phyloP scores from a whole-genome alignment of 2,888 invertebrate genomes.

The Bombylius major region DNA sequence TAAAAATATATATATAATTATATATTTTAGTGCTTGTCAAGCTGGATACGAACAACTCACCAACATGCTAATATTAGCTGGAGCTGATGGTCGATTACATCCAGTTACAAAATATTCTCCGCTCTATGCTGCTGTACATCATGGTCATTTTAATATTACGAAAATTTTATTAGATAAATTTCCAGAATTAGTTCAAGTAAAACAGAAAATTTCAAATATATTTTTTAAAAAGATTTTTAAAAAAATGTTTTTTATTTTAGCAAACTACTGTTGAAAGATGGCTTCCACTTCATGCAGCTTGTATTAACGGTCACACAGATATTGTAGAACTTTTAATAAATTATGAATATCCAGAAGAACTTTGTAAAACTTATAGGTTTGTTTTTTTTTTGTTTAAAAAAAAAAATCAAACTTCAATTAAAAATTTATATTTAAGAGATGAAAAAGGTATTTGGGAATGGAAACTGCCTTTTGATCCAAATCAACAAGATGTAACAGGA shows the following conservation, averaged over 20 bases:
- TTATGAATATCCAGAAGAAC: conserved; percentile 64
- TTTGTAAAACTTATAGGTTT: conserved; percentile 48
- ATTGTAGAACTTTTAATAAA: conserved; percentile 67
- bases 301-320: conserved; percentile 71
- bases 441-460: conserved; percentile 67
- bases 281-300: conserved; percentile 86
- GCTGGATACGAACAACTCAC: conserved; percentile 70
- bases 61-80: conserved; percentile 59
- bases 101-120: conserved; percentile 87
- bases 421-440: conserved; percentile 40
- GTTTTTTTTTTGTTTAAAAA: conserved; percentile 4
- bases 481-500: conserved; percentile 77
- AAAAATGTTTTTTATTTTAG: conserved; percentile 30
- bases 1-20: background rate
- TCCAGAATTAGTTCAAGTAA: conserved; percentile 67
- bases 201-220: background rate
- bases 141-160: conserved; percentile 68
- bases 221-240: background rate
- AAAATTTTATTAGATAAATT: conserved; percentile 64
- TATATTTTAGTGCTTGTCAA: conserved; percentile 61
- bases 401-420: background rate
- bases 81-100: conserved; percentile 81
- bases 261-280: conserved; percentile 83
- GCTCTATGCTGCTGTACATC: conserved; percentile 79
- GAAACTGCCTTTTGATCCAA: conserved; percentile 82